Evolutionary conservation across 1,140 invertebrate genomes (phyloP).

Genomic region (Zaprionus tsacasi): DNA sequence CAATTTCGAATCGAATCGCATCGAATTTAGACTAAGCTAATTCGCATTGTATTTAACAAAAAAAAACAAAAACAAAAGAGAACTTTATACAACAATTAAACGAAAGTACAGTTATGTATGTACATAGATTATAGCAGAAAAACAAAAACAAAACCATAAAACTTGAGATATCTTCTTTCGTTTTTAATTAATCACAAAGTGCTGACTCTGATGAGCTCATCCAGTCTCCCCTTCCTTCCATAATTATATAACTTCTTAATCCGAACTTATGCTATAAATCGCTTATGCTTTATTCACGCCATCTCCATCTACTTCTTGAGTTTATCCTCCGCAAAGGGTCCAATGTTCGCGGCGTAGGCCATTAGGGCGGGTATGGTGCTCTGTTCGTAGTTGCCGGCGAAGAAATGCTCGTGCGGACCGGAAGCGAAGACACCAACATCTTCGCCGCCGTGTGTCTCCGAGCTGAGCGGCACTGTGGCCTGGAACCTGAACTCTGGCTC

Average conservation of each 20-base stretch:
- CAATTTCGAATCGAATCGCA: slow-evolving; percentile 28
- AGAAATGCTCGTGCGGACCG: slow-evolving; percentile 88
- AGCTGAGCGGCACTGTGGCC: slow-evolving; percentile 85
- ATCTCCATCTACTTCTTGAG: slow-evolving; percentile 45
- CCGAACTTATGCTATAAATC: slow-evolving; percentile 12
- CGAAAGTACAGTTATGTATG: slow-evolving; percentile 31
- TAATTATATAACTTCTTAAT: slow-evolving; percentile 6
- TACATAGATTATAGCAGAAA: slow-evolving; percentile 27
- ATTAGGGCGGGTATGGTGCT: slow-evolving; percentile 87
- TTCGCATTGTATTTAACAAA: slow-evolving; percentile 31
- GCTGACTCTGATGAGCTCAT: background rate
- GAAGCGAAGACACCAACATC: slow-evolving; percentile 88
- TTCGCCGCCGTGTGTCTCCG: slow-evolving; percentile 89
- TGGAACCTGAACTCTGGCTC: slow-evolving; percentile 81
- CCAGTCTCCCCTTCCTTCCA: background rate
- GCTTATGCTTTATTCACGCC: slow-evolving; percentile 2
- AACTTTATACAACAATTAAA: slow-evolving; percentile 44
- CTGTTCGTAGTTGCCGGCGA: slow-evolving; percentile 88
- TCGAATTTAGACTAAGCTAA: slow-evolving; percentile 30
- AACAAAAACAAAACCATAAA: slow-evolving; percentile 3
- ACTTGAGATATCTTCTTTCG: slow-evolving; percentile 1
- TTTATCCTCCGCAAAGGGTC: slow-evolving; percentile 68
- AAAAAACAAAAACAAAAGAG: slow-evolving; percentile 3
- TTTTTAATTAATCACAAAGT: background rate
- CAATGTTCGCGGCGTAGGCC: slow-evolving; percentile 86